Evolutionary conservation across 2,113 vertebrate species (phyloP), one percentile per base, ranked within the genome.

Genomic region (Engraulis encrasicolus): DNA sequence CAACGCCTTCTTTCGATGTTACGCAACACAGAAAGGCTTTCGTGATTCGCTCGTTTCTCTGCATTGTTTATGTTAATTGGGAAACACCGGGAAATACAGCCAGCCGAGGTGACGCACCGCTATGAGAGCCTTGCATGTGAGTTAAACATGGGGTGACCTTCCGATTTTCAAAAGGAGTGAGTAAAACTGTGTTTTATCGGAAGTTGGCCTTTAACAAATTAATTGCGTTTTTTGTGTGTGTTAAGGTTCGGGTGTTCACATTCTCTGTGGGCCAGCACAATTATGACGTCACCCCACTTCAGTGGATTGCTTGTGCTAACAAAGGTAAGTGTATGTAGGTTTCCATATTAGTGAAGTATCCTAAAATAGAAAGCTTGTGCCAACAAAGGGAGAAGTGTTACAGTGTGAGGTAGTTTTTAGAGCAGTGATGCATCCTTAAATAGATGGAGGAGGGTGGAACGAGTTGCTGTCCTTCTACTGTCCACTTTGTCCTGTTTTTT

Each of bases 251-350:
- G 0, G 98, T 99, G 38, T 99, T 99, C 91, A 99, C 98, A 1
- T 99, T 99, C 94, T 99, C 98, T 0, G 98, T 99, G 0, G 98
- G 98, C 84, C 98, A 99, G 85, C 98, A 99, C 93, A 99, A 99
- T 93, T 99, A 99, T 0, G 98, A 99, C 0, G 97, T 99, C 91
- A 99, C 98, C 0, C 98, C 98, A 0, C 93, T 99, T 86, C 98
- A 99, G 92, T 99, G 98, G 98, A 99, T 99, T 90, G 98, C 98
- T 11, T 99, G 98, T 0, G 95, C 97, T 86, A 99, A 99, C 92
- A 99, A 99, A 97, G 98, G 98, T 98, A 90, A 91, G 89, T 7
- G 31, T 6, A 23, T 23, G n/a, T 37, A 54, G 23, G 7, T 20
- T 11, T 79, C 4, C 36, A 27, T 78, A 38, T 19, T 54, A 40